Evolutionary conservation across 2,888 invertebrate genomes (phyloP).

Genomic region (Conistra vaccinii): DNA sequence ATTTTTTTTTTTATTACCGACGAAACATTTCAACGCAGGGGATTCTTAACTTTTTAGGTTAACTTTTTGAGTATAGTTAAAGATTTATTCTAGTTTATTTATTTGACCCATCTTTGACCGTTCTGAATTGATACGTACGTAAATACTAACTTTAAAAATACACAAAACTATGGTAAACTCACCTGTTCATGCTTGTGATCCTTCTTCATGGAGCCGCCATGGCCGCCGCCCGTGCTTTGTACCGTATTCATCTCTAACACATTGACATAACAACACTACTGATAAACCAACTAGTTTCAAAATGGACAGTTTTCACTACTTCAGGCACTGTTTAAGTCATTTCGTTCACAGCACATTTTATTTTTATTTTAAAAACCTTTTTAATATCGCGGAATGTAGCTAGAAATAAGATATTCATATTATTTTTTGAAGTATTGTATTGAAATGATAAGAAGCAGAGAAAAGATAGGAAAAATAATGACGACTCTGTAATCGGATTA

Average conservation of each 20-base stretch:
- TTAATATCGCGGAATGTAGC: conserved; percentile 1
- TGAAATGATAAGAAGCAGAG: neutral
- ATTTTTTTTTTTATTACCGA: too few species aligned
- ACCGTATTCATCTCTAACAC: conserved; percentile 91
- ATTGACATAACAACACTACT: conserved; percentile 54
- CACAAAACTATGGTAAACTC: conserved; percentile 66
- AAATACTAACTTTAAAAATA: neutral
- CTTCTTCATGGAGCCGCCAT: conserved; percentile 91
- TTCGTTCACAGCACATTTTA: conserved; percentile 74
- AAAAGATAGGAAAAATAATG: conserved; percentile 26
- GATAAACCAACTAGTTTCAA: conserved; percentile 71
- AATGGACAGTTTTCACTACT: conserved; percentile 82
- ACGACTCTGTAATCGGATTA: conserved; percentile 26
- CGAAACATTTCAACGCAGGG: too few species aligned
- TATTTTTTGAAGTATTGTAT: neutral
- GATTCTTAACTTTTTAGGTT: too few species aligned
- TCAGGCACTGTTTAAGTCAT: conserved; percentile 82
- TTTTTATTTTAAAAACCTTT: neutral
- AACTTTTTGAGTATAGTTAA: neutral
- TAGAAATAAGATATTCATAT: neutral
- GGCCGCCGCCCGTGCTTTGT: conserved; percentile 91
- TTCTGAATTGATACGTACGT: neutral
- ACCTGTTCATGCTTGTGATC: conserved; percentile 91
- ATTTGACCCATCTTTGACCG: neutral
- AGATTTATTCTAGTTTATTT: too few species aligned